These are phyloP conservation scores for Trichogramma dendrolimi DNA, from an alignment of 2,888 invertebrate species.

Conservation along the genomic window DNA sequence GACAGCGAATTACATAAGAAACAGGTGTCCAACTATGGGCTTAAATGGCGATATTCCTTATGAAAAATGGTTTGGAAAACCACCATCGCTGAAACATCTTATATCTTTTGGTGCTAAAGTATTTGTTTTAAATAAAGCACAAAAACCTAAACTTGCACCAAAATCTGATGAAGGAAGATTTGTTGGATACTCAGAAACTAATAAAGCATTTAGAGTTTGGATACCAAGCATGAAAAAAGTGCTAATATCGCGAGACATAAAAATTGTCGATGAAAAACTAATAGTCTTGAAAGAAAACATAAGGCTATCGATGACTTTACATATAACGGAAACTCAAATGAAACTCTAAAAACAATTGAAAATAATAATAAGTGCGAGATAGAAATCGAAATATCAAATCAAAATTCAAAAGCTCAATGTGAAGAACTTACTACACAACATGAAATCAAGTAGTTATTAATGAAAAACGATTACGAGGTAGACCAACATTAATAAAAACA, in stretches of 20 bases:
- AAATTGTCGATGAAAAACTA: slow-evolving; percentile 17
- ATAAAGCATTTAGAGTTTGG: slow-evolving; percentile 25
- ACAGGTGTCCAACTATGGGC: slow-evolving; percentile 13
- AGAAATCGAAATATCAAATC: background rate
- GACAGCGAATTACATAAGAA: slow-evolving; percentile 30
- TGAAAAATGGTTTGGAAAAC: slow-evolving; percentile 2
- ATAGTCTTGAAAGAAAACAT: too few relatives aligned
- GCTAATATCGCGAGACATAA: slow-evolving; percentile 19
- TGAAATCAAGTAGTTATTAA: background rate
- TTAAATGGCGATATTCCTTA: background rate
- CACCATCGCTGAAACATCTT: background rate
- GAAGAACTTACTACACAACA: background rate
- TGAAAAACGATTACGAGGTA: slow-evolving; percentile 20
- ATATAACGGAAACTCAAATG: background rate
- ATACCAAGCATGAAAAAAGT: slow-evolving; percentile 10
- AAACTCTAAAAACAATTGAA: background rate
- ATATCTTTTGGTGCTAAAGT: slow-evolving; percentile 6
- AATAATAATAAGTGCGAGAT: background rate
- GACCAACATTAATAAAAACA: slow-evolving; percentile 19
- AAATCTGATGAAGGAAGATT: slow-evolving; percentile 12
- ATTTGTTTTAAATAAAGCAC: slow-evolving; percentile 8
- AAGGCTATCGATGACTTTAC: too few relatives aligned
- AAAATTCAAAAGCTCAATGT: background rate
- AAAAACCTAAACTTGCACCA: slow-evolving; percentile 16
- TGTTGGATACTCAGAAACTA: slow-evolving; percentile 17